Conservation (phyloP, 2,888 invertebrate genomes). For the Hecatera dysodea region DNA sequence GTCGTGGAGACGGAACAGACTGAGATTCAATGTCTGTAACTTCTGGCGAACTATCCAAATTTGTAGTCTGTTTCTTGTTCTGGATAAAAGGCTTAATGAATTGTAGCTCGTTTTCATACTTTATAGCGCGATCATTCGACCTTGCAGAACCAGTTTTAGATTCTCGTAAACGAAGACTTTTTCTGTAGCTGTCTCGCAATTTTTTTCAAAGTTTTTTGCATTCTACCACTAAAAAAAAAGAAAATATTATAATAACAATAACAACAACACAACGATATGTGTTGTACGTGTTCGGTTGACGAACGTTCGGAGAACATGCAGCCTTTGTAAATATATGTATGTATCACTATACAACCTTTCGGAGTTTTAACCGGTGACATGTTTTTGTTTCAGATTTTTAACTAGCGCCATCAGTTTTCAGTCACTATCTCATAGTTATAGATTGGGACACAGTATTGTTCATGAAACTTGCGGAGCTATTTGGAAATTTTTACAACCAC, state of each 20-base stretch:
- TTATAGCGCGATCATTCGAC: constrained; percentile 28
- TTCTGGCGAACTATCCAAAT: constrained; percentile 44
- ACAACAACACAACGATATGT: neutral
- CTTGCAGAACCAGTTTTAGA: constrained; percentile 45
- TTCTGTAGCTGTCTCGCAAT: constrained; percentile 39
- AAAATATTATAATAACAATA: neutral
- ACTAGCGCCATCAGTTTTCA: constrained; percentile 47
- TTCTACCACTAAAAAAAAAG: constrained; percentile 7
- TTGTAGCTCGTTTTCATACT: constrained; percentile 42
- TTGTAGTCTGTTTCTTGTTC: constrained; percentile 44
- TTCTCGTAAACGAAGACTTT: constrained; percentile 36
- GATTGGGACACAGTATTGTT: constrained; percentile 51
- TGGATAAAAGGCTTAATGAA: constrained; percentile 48
- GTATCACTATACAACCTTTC: constrained; percentile 23
- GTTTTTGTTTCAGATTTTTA: constrained; percentile 48
- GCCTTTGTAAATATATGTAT: constrained; percentile 22
- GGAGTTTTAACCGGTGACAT: constrained; percentile 25
- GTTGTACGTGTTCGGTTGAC: constrained; percentile 19
- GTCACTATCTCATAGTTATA: constrained; percentile 38
- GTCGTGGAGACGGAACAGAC: neutral
- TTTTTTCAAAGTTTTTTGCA: constrained; percentile 15
- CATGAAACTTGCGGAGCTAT: constrained; percentile 48
- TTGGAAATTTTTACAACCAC: constrained; percentile 46
- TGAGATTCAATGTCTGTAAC: constrained; percentile 18
- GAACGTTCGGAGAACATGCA: constrained; percentile 19